These are phyloP conservation scores for Tetramorium simillimum DNA, from an alignment of 1,140 invertebrate species.

Conservation along the genomic window DNA sequence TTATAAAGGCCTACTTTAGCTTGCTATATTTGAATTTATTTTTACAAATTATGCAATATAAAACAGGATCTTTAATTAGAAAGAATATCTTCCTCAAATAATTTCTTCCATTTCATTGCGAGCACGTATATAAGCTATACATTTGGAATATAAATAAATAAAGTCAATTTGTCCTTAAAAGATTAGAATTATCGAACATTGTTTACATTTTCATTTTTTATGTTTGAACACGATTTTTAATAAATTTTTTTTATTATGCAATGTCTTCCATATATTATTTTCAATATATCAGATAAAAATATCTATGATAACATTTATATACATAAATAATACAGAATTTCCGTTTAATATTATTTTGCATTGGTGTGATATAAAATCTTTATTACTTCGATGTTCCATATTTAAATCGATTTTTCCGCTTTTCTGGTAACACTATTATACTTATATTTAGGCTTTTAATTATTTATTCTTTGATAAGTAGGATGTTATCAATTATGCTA, in stretches of 20 bases:
- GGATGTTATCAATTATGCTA: slow-evolving; percentile 6
- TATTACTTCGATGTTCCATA: neutral
- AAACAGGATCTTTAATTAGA: neutral
- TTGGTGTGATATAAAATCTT: neutral
- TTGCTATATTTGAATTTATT: neutral
- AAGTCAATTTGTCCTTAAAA: neutral
- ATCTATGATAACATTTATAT: neutral
- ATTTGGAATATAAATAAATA: neutral
- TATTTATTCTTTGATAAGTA: slow-evolving; percentile 15
- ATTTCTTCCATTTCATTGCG: neutral
- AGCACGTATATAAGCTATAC: neutral
- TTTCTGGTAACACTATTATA: neutral
- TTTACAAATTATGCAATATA: neutral
- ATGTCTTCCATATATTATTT: neutral
- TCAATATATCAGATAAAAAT: neutral
- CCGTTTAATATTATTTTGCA: neutral
- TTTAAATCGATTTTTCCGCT: neutral
- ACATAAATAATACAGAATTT: neutral
- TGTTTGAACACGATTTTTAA: neutral
- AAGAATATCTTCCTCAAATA: neutral
- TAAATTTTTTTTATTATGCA: neutral
- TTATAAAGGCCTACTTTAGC: slow-evolving; percentile 33
- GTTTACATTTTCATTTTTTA: neutral
- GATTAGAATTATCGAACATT: neutral
- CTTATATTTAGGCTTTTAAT: slow-evolving; percentile 36